Conservation (phyloP, 2,888 invertebrate genomes). For the Pyrochroa serraticornis region DNA sequence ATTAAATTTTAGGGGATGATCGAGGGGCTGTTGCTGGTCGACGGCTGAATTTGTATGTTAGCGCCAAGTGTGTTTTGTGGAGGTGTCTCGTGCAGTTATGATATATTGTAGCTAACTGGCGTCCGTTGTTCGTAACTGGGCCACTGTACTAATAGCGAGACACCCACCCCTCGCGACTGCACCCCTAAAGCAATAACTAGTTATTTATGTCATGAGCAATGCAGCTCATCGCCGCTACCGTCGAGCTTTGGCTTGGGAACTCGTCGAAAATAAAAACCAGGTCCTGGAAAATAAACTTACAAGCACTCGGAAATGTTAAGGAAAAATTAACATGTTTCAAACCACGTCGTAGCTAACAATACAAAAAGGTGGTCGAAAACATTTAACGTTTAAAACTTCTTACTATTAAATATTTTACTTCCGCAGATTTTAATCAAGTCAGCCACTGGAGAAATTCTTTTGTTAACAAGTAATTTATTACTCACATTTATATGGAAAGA, state of each 20-base stretch:
- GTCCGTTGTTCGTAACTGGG: constrained; percentile 38
- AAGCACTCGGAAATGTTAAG: no score
- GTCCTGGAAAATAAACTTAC: no score
- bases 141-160: constrained; percentile 37
- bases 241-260: constrained; percentile 1
- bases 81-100: constrained; percentile 39
- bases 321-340: no score
- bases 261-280: no score
- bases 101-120: constrained; percentile 38
- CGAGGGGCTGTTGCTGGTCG: constrained; percentile 17
- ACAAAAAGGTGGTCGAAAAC: no score
- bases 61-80: constrained; percentile 35
- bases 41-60: constrained; percentile 22
- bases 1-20: constrained; percentile 18
- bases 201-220: constrained; percentile 28
- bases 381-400: no score
- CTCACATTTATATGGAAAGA: no score
- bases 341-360: no score
- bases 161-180: constrained; percentile 21
- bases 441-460: no score
- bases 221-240: constrained; percentile 15
- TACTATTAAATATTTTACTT: no score
- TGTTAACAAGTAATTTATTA: no score
- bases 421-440: no score
- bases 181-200: constrained; percentile 29